Evolutionary conservation across 2,888 invertebrate genomes (phyloP).

Genomic region (Zaprionus obscuricornis): DNA sequence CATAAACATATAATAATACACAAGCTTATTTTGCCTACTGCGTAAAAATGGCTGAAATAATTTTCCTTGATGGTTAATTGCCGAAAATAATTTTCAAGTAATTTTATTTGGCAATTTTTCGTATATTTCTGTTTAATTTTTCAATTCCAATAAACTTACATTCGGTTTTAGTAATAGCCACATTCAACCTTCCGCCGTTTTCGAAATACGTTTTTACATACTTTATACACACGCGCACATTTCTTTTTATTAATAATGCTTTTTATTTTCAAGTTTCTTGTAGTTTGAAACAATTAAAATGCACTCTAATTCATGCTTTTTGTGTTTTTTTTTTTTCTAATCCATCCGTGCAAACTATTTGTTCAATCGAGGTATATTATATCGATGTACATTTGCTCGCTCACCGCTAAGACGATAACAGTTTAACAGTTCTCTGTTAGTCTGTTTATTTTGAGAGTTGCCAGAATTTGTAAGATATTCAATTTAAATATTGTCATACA

Average conservation of each 20-base stretch:
- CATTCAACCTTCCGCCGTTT: conserved; percentile 52
- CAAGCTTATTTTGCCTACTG: conserved; percentile 48
- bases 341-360: conserved; percentile 38
- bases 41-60: conserved; percentile 55
- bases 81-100: conserved; percentile 16
- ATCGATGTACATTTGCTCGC: no score
- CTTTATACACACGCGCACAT: conserved; percentile 39
- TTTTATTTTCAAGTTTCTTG: conserved; percentile 17
- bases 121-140: conserved; percentile 7
- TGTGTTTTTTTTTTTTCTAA: conserved; percentile 20
- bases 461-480: no score
- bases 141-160: conserved; percentile 46
- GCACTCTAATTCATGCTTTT: conserved; percentile 33
- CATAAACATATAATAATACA: conserved; percentile 13
- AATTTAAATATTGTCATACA: no score
- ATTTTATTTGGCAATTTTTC: conserved; percentile 28
- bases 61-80: conserved; percentile 34
- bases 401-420: no score
- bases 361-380: not conserved
- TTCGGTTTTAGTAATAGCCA: conserved; percentile 30
- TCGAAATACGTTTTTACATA: conserved; percentile 42
- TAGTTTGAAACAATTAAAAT: conserved; percentile 31
- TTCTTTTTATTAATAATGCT: conserved; percentile 25
- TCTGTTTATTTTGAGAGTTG: no score
- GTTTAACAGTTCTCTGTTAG: no score